A percentile compares a stretch with the other conserved stretches of the same genome.
Evolutionary conservation across 2,797 vertebrate genomes (phyloP).

Genomic region (Synaphobranchus kaupii): DNA sequence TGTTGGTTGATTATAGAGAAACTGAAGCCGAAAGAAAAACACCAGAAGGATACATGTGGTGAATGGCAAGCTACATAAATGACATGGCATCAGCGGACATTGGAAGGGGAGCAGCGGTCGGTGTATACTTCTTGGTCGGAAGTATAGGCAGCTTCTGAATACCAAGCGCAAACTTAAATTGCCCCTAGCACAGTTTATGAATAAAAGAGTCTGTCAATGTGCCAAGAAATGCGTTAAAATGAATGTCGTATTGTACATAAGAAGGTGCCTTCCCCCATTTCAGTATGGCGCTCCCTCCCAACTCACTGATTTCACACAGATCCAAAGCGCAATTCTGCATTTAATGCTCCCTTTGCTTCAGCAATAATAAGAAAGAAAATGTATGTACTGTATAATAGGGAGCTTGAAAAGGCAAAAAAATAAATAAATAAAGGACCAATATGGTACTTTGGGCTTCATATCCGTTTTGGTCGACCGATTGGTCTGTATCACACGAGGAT

Average conservation of each 20-base stretch:
- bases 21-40: neutral
- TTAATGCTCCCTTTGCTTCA: neutral
- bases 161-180: neutral
- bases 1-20: neutral
- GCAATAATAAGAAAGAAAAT: neutral
- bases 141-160: neutral
- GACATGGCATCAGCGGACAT: neutral
- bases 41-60: neutral
- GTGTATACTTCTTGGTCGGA: no score
- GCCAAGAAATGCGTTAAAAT: neutral
- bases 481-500: neutral
- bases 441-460: no score
- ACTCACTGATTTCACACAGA: no score
- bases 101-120: neutral
- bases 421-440: no score
- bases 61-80: neutral
- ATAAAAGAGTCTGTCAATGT: neutral
- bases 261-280: neutral
- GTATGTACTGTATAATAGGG: neutral
- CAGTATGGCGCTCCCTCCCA: neutral
- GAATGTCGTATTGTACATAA: neutral
- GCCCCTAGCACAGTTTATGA: neutral
- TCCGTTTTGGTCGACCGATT: neutral
- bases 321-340: neutral
- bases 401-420: neutral